Conservation (phyloP, 2,113 vertebrate species). For the Oncorhynchus clarkii region DNA sequence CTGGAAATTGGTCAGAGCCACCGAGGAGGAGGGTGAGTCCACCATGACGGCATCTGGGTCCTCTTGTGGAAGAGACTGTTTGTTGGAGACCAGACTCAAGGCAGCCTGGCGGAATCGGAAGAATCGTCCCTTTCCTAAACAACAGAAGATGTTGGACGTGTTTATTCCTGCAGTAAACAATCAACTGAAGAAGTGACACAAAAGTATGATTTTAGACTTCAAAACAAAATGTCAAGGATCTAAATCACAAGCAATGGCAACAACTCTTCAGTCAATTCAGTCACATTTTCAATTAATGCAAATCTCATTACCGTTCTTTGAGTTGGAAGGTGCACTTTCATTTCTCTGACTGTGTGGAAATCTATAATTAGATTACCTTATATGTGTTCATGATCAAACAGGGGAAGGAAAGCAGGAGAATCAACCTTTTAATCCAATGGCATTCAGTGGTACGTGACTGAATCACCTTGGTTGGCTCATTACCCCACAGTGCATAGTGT, state of each 20-base stretch:
- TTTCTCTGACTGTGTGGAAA: not conserved
- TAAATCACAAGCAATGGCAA: not conserved
- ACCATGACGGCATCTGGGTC: slow-evolving; percentile 94
- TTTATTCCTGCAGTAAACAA: not conserved
- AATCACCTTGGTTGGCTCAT: not conserved
- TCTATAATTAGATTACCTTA: slow-evolving; percentile 4
- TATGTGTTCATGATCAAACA: slow-evolving; percentile 6
- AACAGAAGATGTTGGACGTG: slow-evolving; percentile 7
- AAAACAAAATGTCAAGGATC: not conserved
- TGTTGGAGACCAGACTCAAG: slow-evolving; percentile 86
- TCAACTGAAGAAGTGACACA: not conserved
- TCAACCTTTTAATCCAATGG: not conserved
- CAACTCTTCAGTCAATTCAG: not conserved
- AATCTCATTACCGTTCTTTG: not conserved
- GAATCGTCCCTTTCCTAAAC: slow-evolving; percentile 80
- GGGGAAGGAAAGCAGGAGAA: not conserved
- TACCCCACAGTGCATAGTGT: not conserved
- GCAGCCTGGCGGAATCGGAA: slow-evolving; percentile 91
- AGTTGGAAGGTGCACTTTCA: not conserved
- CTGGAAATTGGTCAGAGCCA: slow-evolving; percentile 89
- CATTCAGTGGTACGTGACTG: not conserved
- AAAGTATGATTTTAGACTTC: not conserved
- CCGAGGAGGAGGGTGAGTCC: slow-evolving; percentile 86
- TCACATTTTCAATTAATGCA: not conserved
- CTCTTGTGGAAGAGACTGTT: slow-evolving; percentile 95